Base-by-base conservation (phyloP, 23 tunicate genomes). In the Ciona savignyi region DNA sequence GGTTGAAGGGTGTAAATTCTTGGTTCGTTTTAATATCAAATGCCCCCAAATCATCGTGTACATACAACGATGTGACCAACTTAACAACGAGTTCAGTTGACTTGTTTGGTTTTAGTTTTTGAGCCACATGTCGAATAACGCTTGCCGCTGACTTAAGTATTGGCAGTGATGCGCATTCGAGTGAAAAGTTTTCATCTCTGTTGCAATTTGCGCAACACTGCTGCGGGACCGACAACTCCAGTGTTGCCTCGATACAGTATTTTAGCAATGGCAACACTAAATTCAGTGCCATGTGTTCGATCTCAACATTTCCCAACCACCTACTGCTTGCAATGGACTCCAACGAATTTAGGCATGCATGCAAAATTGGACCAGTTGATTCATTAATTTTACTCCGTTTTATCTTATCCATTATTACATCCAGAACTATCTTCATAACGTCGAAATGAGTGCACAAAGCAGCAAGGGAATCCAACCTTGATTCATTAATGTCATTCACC, bases 181-280 rank as follows among this genome's bases (percentile, higher is more conserved):
- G 67, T 24, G 84, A 73, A 62, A 70, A 81, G 23, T 63, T 67
- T 9, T 78, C 70, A 56, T 11, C 11, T 24, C 60, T 27, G 32
- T 60, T 51, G 51, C 96, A 88, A 23, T 80, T 66, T 4, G 79
- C 71, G 68, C 96, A 88, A 61, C 96, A 88, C 33, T 81, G 83
- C 28, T 76, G 80, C 9, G 96, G 84, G 1, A 70, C 65, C 4
- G 71, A 24, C 29, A 69, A 23, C 3, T 51, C 33, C 49, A 88
- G 27, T 1, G 84, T 64, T 26, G 72, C 32, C 70, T 90, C 60
- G 25, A 91, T 73, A 34, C 79, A 84, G 6, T 28, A 49, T 62
- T 80, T 79, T 2, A 91, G 56, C 32, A 91, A 68, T 22, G 97
- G 97, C 23, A 84, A 65, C 24, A 72, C 78, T 3, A 81, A 66